Base-by-base conservation (phyloP, 1,140 invertebrate genomes). In the Paralvinella palmiformis region DNA sequence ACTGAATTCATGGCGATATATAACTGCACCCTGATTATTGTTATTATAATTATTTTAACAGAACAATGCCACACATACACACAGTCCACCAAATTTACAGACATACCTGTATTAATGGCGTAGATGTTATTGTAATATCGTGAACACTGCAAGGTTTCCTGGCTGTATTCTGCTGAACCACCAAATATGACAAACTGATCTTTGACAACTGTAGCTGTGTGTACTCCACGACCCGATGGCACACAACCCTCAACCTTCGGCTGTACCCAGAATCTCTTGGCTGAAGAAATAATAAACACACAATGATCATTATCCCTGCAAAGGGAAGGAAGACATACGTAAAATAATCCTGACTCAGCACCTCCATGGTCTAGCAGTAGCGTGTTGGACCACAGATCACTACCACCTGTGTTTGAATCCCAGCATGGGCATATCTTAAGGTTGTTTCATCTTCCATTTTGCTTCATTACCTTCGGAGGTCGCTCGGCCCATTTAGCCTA, bases 91-190 rank as follows among this genome's bases (percentile, higher is more conserved):
- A n/a, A n/a, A n/a, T n/a, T n/a, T n/a, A n/a, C n/a, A 41, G n/a
- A 41, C 50, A 17, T 41, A 64, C 63, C 33, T 31, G 53, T 64
- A 15, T 56, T 59, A 10, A 64, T 20, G 33, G 50, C 17, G 55
- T 65, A 58, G n/a, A 65, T 31, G 48, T 68, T 64, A 48, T 52
- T 62, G 59, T 59, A 50, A 57, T 53, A 64, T 24, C 68, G 65
- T 35, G 70, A 64, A 57, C 78, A 80, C 65, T 75, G 73, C 73
- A 75, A 76, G 1, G 64, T 75, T 27, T 77, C 73, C 15, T 67
- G 1, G 68, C 69, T 70, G 59, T 75, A 79, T 17, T 73, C 60
- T 10, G 68, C 63, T 1, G 78, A 76, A 10, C 77, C 77, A 31
- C 78, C 78, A 71, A 71, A 77, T 50, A 80, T 35, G 3, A 80